Evolutionary conservation across 2,888 invertebrate genomes (phyloP).

Genomic region (Drosophila incognita): DNA sequence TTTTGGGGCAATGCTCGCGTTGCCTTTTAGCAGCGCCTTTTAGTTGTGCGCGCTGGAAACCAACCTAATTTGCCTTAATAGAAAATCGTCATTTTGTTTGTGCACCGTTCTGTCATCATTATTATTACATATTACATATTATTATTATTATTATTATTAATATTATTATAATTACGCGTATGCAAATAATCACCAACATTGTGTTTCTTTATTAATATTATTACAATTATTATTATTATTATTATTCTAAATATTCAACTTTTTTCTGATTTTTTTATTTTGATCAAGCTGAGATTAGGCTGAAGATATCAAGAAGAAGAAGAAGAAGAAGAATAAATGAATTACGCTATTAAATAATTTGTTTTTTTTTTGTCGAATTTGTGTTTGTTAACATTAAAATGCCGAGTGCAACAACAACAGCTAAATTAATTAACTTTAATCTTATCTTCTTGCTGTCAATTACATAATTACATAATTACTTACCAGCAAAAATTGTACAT

Average conservation of each 20-base stretch:
- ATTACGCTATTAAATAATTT: slow-evolving; percentile 51
- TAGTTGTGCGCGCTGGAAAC: slow-evolving; percentile 42
- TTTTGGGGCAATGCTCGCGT: slow-evolving; percentile 10
- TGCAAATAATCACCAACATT: slow-evolving; percentile 47
- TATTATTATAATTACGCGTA: slow-evolving; percentile 19
- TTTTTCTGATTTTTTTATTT: slow-evolving; percentile 4
- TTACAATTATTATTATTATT: slow-evolving; percentile 24
- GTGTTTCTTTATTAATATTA: slow-evolving; percentile 54
- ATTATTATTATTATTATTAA: background rate
- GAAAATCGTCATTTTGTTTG: slow-evolving; percentile 56
- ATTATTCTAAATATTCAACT: background rate
- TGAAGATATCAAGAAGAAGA: slow-evolving; percentile 18
- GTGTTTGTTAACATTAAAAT: background rate
- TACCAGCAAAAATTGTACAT: slow-evolving; percentile 1
- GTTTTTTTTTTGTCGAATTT: slow-evolving; percentile 14
- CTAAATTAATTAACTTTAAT: slow-evolving; percentile 15
- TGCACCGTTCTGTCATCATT: slow-evolving; percentile 28
- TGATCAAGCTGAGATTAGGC: slow-evolving; percentile 35
- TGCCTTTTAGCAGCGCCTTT: slow-evolving; percentile 18
- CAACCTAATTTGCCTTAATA: slow-evolving; percentile 75
- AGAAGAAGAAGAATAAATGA: slow-evolving; percentile 12
- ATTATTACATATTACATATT: slow-evolving; percentile 22
- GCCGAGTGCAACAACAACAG: background rate
- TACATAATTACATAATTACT: background rate
- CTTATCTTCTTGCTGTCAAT: slow-evolving; percentile 2